A percentile compares a stretch with the other conserved stretches of the same genome.
These are phyloP conservation scores for Lasaia peninsularis DNA, from an alignment of 1,140 invertebrate genomes.

Conservation along the genomic window DNA sequence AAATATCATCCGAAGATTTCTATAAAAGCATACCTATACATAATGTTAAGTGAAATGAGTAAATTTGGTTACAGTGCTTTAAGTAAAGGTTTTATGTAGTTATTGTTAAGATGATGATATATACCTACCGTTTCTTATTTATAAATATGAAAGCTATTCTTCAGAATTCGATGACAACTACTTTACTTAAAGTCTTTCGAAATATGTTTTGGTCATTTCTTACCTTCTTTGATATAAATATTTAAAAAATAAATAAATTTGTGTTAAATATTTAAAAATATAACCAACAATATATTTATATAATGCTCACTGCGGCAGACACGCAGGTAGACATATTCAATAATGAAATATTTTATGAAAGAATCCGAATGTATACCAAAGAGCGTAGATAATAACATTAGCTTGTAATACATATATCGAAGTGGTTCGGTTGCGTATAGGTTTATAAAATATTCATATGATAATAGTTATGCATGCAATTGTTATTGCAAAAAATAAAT, in stretches of 20 bases:
- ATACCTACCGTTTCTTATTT: not conserved
- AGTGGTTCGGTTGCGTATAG: slow-evolving; percentile 16
- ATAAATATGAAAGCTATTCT: not conserved
- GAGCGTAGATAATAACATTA: slow-evolving; percentile 18
- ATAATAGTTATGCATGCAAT: slow-evolving; percentile 4
- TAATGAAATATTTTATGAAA: slow-evolving; percentile 16
- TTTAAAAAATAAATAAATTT: too few species aligned
- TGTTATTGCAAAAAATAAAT: slow-evolving; percentile 20
- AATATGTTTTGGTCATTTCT: not conserved
- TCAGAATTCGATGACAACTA: not conserved
- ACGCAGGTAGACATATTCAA: slow-evolving; percentile 5
- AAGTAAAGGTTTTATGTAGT: not conserved
- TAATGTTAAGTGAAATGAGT: not conserved
- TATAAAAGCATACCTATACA: too few species aligned
- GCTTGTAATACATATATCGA: not conserved
- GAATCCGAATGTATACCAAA: slow-evolving; percentile 34
- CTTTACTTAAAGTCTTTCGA: not conserved
- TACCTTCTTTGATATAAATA: not conserved
- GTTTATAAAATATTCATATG: slow-evolving; percentile 15
- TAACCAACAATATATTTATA: not conserved
- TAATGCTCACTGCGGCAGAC: slow-evolving; percentile 2
- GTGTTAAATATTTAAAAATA: slow-evolving; percentile 22
- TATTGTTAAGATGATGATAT: not conserved
- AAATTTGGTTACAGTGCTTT: not conserved
- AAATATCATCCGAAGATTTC: too few species aligned